Conservation (phyloP, 2,797 vertebrate genomes). For the Sparus aurata region DNA sequence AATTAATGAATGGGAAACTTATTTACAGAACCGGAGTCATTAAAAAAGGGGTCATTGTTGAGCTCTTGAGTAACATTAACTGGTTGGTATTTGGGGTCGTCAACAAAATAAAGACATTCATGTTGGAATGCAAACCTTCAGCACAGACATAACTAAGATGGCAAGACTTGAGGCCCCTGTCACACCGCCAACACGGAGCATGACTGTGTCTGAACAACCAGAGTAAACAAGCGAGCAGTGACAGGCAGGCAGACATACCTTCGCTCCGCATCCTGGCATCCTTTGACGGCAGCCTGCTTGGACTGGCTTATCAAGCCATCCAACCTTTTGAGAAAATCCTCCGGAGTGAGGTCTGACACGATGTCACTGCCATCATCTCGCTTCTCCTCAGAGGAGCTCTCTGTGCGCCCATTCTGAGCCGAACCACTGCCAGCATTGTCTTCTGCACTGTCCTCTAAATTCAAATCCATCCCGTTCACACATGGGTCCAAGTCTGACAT, state of each 20-base stretch:
- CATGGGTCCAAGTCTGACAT: conserved; percentile 73
- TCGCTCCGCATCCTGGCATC: conserved; percentile 78
- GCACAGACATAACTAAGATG: neutral
- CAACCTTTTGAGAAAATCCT: conserved; percentile 90
- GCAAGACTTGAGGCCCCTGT: neutral
- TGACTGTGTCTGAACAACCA: neutral
- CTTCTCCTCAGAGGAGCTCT: conserved; percentile 23
- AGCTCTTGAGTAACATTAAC: neutral
- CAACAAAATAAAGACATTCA: neutral
- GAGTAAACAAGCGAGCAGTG: neutral
- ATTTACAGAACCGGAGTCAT: too few relatives aligned
- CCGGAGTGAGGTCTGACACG: conserved; percentile 81
- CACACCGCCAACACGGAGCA: neutral
- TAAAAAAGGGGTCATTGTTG: too few relatives aligned
- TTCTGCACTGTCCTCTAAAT: conserved; percentile 41
- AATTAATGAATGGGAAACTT: too few relatives aligned
- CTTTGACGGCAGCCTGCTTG: conserved; percentile 88
- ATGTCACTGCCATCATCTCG: conserved; percentile 14
- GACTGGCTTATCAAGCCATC: conserved; percentile 90
- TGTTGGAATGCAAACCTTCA: neutral
- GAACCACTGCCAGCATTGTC: conserved; percentile 7
- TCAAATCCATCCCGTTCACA: conserved; percentile 59
- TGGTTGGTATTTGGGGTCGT: neutral
- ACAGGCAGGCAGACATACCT: conserved; percentile 67
- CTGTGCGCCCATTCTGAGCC: conserved; percentile 35